A percentile compares a stretch with the other conserved stretches of the same genome.
Conservation (phyloP, 2,113 vertebrate genomes). For the Macrotis lagotis region DNA sequence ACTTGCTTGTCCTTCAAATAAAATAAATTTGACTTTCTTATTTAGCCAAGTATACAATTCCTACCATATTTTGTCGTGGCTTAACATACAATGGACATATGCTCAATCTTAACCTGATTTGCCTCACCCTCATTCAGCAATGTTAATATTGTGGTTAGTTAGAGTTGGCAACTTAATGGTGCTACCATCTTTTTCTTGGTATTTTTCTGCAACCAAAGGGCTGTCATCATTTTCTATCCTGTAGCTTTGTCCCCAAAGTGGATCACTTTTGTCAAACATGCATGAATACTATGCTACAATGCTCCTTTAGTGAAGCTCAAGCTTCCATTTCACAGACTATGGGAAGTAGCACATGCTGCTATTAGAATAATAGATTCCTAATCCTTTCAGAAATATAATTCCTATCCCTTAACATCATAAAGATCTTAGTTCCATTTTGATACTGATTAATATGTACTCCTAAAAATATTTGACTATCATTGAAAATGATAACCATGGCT, state of each 20-base stretch:
- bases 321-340: slow-evolving; percentile 59
- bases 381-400: slow-evolving; percentile 53
- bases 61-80: slow-evolving; percentile 1
- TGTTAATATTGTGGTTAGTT: slow-evolving; percentile 10
- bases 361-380: slow-evolving; percentile 49
- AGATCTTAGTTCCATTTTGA: slow-evolving; percentile 9
- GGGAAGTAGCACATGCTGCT: neutral
- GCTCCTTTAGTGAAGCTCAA: neutral
- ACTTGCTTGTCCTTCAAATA: slow-evolving; percentile 1
- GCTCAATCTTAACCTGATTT: slow-evolving; percentile 26
- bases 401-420: slow-evolving; percentile 8
- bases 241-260: neutral
- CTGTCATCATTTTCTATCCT: neutral
- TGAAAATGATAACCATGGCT: neutral
- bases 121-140: neutral
- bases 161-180: neutral
- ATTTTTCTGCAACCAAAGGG: neutral
- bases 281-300: neutral
- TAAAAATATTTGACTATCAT: slow-evolving; percentile 19
- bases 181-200: neutral
- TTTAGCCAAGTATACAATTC: neutral
- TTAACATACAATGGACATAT: neutral
- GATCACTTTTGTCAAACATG: slow-evolving; percentile 37
- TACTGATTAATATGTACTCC: neutral
- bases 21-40: slow-evolving; percentile 44